These are phyloP conservation scores for Lissonota sp. DNA, from an alignment of 2,888 invertebrate species.

Conservation along the genomic window DNA sequence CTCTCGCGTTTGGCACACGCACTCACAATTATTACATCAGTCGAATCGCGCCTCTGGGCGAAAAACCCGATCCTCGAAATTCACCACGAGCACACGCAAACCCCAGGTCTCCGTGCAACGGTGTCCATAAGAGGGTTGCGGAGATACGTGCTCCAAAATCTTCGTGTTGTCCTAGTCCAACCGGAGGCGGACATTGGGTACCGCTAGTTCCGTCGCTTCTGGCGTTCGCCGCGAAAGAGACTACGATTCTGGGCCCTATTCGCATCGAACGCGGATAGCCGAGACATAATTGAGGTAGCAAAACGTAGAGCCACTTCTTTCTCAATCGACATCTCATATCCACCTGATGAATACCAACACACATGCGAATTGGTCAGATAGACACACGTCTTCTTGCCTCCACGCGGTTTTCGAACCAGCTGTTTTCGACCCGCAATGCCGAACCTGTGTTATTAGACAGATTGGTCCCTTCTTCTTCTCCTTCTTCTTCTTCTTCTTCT, in stretches of 20 bases:
- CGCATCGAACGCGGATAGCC: constrained; percentile 5
- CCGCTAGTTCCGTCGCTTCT: not conserved
- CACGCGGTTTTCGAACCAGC: constrained; percentile 59
- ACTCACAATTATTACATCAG: constrained; percentile 65
- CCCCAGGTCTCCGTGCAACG: too few relatives aligned
- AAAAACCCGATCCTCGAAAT: constrained; percentile 25
- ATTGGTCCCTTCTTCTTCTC: constrained; percentile 60
- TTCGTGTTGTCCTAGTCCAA: constrained; percentile 11
- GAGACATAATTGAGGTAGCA: constrained; percentile 52
- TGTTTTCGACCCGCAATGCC: constrained; percentile 56
- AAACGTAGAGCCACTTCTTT: constrained; percentile 12
- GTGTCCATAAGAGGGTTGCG: not conserved
- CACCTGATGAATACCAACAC: constrained; percentile 49
- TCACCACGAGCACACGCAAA: not conserved
- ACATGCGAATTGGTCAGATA: not conserved
- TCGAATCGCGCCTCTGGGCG: constrained; percentile 52
- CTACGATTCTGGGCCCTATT: too few relatives aligned
- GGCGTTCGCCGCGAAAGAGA: too few relatives aligned
- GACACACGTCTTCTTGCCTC: constrained; percentile 32
- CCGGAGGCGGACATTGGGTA: constrained; percentile 6
- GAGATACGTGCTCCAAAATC: constrained; percentile 47
- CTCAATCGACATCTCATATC: constrained; percentile 7
- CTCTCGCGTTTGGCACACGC: constrained; percentile 49
- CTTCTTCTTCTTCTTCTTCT: constrained; percentile 11
- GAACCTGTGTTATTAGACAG: constrained; percentile 68